Conservation (phyloP, 2,113 vertebrate genomes). For the Philantomba maxwellii region DNA sequence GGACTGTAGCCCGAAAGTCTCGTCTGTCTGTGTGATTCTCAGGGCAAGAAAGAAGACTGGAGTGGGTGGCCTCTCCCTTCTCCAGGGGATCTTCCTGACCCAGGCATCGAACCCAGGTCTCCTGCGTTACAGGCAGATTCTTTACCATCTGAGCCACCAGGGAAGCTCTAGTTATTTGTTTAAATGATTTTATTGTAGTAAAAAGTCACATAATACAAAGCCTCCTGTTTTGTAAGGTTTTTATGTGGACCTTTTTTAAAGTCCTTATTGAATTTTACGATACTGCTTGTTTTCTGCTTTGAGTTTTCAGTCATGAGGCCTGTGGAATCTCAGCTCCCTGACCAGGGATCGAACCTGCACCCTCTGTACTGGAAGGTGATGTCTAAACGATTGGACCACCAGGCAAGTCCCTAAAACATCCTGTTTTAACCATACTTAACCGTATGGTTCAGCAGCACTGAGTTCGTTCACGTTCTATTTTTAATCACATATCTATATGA, state of each 20-base stretch:
- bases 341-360: background rate
- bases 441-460: accelerated
- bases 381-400: background rate
- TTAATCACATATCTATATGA: background rate
- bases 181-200: background rate
- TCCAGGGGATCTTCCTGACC: background rate
- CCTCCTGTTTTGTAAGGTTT: background rate
- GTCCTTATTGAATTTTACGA: background rate
- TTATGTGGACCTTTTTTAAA: background rate
- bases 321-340: background rate
- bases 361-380: background rate
- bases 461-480: background rate
- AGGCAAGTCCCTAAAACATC: background rate
- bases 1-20: background rate
- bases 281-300: background rate
- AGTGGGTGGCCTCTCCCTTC: background rate
- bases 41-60: background rate
- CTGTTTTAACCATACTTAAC: background rate
- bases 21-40: background rate
- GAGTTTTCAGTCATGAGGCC: background rate
- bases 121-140: background rate
- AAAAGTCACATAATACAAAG: background rate
- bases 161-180: background rate
- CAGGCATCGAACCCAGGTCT: background rate
- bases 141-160: background rate